Percentiles rank a stretch among this genome's conserved stretches.
phyloP scores from a whole-genome alignment of 2,113 vertebrate genomes.

The Etia nguti region DNA sequence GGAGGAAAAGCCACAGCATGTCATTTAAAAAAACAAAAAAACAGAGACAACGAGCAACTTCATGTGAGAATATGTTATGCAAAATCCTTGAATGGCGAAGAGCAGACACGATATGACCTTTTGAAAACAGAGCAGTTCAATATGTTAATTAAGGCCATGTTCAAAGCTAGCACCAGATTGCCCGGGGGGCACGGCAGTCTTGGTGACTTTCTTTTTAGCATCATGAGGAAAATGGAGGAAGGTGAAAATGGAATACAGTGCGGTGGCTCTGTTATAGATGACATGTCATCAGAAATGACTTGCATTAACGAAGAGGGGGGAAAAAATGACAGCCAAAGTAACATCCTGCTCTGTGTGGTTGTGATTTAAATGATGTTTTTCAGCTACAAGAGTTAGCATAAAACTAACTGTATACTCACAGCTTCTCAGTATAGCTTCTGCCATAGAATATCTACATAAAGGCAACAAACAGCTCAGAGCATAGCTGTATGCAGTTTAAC shows the following conservation, averaged over 20 bases:
- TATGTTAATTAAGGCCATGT: conserved; percentile 51
- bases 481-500: neutral
- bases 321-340: neutral
- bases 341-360: neutral
- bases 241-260: neutral
- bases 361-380: neutral
- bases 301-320: neutral
- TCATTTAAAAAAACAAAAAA: neutral
- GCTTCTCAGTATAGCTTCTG: neutral
- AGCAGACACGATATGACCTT: conserved; percentile 29
- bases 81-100: conserved; percentile 19
- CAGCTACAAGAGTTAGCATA: neutral
- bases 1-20: neutral
- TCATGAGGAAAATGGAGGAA: neutral
- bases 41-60: neutral
- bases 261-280: neutral
- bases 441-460: neutral
- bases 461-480: neutral
- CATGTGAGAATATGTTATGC: neutral
- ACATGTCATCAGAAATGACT: neutral
- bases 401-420: neutral
- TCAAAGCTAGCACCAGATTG: conserved; percentile 8
- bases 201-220: conserved; percentile 4
- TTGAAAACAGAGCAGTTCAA: conserved; percentile 37
- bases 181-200: neutral